Base-by-base conservation (phyloP, 2,113 vertebrate genomes). In the Ptyas mucosa region DNA sequence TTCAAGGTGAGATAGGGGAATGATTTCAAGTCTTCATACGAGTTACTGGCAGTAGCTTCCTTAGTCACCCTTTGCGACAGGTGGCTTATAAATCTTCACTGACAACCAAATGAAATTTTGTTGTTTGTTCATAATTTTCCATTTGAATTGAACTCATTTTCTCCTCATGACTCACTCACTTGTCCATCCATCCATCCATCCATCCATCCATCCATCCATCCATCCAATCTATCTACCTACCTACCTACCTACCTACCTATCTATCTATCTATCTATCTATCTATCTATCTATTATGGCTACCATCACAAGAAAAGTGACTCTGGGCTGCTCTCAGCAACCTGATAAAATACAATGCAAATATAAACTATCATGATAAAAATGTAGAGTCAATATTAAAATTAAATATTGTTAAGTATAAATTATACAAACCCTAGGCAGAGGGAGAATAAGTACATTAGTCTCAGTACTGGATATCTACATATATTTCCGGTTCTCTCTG, bases 1-100 rank as follows among this genome's bases (percentile, higher is more conserved):
- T 81, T 81, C 49, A 34, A 9, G 23, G 29, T 23, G 0, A 23
- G 52, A 0, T 46, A 20, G 0, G 6, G 34, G 49, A 52, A 34
- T 4, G 10, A n/a, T 93, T 24, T 57, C 3, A 85, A 15, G 49
- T 26, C 11, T 53, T 81, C 0, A 0, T 57, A 85, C 20, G 1
- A 69, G 7, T 55, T 11, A 46, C 54, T 89, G 49, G 46, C 75
- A 92, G 29, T 93, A 54, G 11, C 57, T 89, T 49, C 49, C 90
- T 85, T 92, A 46, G 23, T 81, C 90, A 49, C 92, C 54, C 81
- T 55, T 89, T 88, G n/a, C 87, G 43, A 10, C 39, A 26, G 89
- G 23, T 0, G 12, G 18, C 87, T 93, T 29, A 1, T 91, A 20
- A 91, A 94, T 7, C 91, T 0, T 0, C 0, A 9, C 89, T n/a